These are phyloP conservation scores for Tinamus major DNA, from an alignment of 2,797 vertebrate species.

Conservation along the genomic window DNA sequence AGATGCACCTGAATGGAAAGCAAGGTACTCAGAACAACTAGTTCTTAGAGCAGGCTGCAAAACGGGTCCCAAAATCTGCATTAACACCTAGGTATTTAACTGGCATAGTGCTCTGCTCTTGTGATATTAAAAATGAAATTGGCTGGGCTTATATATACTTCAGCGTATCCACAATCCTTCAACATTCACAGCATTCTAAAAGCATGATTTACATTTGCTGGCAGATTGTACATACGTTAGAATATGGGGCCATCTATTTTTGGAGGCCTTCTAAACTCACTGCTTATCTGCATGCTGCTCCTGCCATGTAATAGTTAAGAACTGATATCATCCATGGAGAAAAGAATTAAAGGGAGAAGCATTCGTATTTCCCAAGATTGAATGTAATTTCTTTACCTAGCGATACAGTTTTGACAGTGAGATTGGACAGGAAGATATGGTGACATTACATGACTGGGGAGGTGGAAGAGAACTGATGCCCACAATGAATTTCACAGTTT, in stretches of 20 bases:
- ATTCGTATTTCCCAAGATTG: too few relatives aligned
- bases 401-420: neutral
- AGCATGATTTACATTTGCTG: neutral
- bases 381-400: neutral
- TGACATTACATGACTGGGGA: neutral
- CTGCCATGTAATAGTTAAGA: neutral
- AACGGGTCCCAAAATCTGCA: rapidly evolving
- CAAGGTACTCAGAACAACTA: neutral
- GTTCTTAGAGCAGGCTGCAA: neutral
- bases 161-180: neutral
- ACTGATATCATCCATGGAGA: neutral
- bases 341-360: neutral
- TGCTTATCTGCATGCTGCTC: neutral
- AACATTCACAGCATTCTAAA: neutral
- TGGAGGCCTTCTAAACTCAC: neutral
- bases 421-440: neutral
- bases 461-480: neutral
- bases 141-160: neutral
- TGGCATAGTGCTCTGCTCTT: neutral
- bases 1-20: neutral
- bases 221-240: neutral
- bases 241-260: neutral
- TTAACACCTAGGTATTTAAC: neutral
- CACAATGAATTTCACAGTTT: neutral
- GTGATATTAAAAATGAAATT: rapidly evolving